phyloP scores from a whole-genome alignment of 2,888 invertebrate genomes.

The Microctonus aethiopoides region DNA sequence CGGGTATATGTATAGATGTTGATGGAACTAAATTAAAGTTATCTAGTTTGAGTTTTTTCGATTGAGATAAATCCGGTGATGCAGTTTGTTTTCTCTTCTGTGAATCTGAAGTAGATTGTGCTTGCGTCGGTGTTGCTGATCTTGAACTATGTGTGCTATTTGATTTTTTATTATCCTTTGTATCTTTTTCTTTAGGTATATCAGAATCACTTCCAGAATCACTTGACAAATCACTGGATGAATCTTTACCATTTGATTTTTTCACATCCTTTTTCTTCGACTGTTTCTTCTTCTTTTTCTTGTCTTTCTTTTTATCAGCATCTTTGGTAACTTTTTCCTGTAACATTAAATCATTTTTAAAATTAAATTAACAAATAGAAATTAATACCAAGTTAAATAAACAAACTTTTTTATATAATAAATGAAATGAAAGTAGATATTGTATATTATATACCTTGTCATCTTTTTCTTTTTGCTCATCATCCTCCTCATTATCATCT shows the following conservation, averaged over 20 bases:
- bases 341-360: neutral
- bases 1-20: conserved; percentile 68
- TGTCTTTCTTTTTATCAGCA: conserved; percentile 62
- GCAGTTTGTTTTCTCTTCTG: conserved; percentile 61
- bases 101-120: conserved; percentile 63
- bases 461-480: conserved; percentile 74
- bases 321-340: conserved; percentile 68
- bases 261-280: conserved; percentile 57
- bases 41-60: conserved; percentile 71
- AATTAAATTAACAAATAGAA: neutral
- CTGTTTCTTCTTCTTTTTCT: conserved; percentile 65
- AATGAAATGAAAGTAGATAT: no score
- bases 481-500: conserved; percentile 75
- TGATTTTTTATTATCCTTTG: conserved; percentile 68
- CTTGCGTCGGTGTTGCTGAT: conserved; percentile 65
- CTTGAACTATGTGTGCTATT: conserved; percentile 69
- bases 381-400: no score
- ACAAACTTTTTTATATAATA: no score
- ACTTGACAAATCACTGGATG: conserved; percentile 63
- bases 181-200: conserved; percentile 49
- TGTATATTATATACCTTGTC: conserved; percentile 69
- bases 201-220: conserved; percentile 60
- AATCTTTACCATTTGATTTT: conserved; percentile 56
- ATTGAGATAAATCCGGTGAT: conserved; percentile 68
- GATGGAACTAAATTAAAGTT: conserved; percentile 60